phyloP scores from a whole-genome alignment of 2,797 vertebrate genomes.

The Melanotaenia pygmaea region DNA sequence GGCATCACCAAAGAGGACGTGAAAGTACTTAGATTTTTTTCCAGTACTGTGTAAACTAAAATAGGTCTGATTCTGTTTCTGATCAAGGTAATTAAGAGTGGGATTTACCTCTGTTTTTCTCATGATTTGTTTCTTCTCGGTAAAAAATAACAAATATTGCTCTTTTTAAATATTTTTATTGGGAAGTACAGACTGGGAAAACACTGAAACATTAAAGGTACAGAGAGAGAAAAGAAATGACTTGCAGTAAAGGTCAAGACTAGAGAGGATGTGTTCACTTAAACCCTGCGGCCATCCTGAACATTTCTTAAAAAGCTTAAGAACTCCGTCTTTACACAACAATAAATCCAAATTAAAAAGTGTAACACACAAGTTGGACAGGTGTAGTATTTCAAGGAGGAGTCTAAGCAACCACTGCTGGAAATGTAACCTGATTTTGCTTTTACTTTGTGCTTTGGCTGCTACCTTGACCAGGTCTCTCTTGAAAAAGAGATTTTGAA shows the following conservation, averaged over 20 bases:
- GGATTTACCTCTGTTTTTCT: neutral
- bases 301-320: neutral
- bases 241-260: neutral
- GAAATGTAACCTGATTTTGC: neutral
- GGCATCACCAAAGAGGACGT: conserved; percentile 23
- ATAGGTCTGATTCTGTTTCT: conserved; percentile 34
- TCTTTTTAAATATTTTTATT: neutral
- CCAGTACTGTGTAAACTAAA: conserved; percentile 15
- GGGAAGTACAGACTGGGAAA: neutral
- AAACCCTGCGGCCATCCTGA: neutral
- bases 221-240: neutral
- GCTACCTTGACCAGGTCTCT: too few species aligned
- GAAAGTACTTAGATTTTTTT: conserved; percentile 33
- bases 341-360: neutral
- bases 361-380: neutral
- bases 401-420: neutral
- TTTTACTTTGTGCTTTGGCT: too few species aligned
- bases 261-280: neutral
- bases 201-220: neutral
- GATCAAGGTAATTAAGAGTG: neutral
- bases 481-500: too few species aligned
- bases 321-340: neutral
- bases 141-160: neutral
- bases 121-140: neutral
- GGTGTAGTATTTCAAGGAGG: neutral